These are phyloP conservation scores for Camelus dromedarius DNA, from an alignment of 2,113 vertebrate species.

Conservation along the genomic window DNA sequence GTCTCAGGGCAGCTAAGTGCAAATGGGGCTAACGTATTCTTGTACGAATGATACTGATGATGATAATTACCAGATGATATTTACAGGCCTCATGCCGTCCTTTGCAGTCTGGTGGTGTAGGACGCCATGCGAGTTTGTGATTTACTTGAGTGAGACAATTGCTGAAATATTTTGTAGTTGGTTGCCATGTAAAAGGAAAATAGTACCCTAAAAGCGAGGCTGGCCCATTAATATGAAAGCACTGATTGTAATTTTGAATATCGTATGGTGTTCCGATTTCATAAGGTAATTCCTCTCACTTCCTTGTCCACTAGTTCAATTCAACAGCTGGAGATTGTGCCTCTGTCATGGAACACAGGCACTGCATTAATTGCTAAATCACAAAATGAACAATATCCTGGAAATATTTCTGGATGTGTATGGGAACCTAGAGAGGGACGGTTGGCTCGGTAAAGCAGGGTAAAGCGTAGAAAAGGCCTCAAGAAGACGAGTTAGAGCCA, in stretches of 20 bases:
- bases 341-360: background rate
- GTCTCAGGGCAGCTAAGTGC: conserved; percentile 62
- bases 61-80: conserved; percentile 67
- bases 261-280: conserved; percentile 26
- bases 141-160: conserved; percentile 75
- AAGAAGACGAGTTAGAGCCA: background rate
- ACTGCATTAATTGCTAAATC: background rate
- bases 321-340: background rate
- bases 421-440: background rate
- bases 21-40: conserved; percentile 80
- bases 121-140: conserved; percentile 72
- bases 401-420: background rate
- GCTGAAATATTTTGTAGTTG: conserved; percentile 73
- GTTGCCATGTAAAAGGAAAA: conserved; percentile 74
- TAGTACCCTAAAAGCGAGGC: conserved; percentile 51
- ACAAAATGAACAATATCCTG: background rate
- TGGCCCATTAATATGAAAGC: conserved; percentile 73
- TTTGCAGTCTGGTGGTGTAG: conserved; percentile 68
- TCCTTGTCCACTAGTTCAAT: background rate
- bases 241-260: conserved; percentile 68
- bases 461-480: background rate
- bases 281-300: conserved; percentile 24
- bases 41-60: conserved; percentile 69
- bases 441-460: background rate
- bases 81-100: conserved; percentile 72